Conservation (phyloP, 2,888 invertebrate genomes). For the Agriopis marginaria region DNA sequence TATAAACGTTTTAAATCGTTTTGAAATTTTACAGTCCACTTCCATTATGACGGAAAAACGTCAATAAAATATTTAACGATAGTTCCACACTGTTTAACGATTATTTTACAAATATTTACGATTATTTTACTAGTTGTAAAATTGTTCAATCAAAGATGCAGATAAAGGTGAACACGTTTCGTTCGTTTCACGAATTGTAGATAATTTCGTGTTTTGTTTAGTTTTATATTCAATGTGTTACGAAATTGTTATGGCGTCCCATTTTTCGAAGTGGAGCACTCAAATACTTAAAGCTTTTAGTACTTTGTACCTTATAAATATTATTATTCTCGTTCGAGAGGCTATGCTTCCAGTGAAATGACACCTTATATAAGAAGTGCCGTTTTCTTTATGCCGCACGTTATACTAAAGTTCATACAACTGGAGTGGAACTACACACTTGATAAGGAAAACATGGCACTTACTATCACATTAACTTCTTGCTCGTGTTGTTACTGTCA, state of each 20-base stretch:
- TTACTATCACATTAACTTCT: too few relatives aligned
- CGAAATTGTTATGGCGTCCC: slow-evolving; percentile 18
- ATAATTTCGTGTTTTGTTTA: slow-evolving; percentile 2
- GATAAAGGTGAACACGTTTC: slow-evolving; percentile 17
- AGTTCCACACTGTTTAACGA: slow-evolving; percentile 4
- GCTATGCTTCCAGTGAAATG: too few relatives aligned
- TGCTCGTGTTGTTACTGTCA: too few relatives aligned
- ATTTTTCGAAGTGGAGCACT: slow-evolving; percentile 24
- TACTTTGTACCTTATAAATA: too few relatives aligned
- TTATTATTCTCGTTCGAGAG: too few relatives aligned
- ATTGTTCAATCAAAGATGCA: slow-evolving; percentile 25
- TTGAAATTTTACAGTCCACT: slow-evolving; percentile 17
- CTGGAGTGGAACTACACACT: too few relatives aligned
- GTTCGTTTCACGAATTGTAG: slow-evolving; percentile 26
- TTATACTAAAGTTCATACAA: too few relatives aligned
- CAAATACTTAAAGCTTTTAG: slow-evolving; percentile 5
- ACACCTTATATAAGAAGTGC: too few relatives aligned
- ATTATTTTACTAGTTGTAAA: slow-evolving; percentile 31
- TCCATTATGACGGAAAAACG: slow-evolving; percentile 25
- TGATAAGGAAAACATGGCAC: too few relatives aligned
- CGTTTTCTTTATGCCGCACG: too few relatives aligned
- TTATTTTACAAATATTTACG: slow-evolving; percentile 19
- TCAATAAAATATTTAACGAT: slow-evolving; percentile 31
- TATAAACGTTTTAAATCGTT: slow-evolving; percentile 12
- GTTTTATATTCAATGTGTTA: slow-evolving; percentile 22